Percentiles rank a stretch among this genome's conserved stretches.
Evolutionary conservation across 2,113 vertebrate genomes (phyloP).

Genomic region (Phodopus roborovskii): DNA sequence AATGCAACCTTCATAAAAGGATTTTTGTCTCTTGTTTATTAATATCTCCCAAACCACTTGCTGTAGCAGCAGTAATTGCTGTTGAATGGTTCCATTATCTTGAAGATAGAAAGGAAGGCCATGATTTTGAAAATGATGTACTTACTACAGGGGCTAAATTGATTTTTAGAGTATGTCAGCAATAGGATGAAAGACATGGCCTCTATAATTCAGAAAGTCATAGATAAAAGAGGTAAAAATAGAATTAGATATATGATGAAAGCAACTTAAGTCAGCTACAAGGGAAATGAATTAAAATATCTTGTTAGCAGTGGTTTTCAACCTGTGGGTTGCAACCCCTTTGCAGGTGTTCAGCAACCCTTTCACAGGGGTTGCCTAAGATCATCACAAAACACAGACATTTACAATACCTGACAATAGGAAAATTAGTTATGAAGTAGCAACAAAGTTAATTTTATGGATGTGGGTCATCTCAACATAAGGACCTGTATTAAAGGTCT

Average conservation of each 20-base stretch:
- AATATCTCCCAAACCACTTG: background rate
- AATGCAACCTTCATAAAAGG: background rate
- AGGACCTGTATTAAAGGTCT: background rate
- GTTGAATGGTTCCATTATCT: background rate
- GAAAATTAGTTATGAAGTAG: background rate
- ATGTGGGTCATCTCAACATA: background rate
- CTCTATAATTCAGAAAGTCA: background rate
- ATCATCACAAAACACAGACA: background rate
- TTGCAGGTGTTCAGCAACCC: background rate
- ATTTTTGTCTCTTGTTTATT: background rate
- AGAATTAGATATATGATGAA: background rate
- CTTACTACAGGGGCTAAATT: background rate
- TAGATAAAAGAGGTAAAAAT: background rate
- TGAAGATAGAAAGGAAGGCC: constrained; percentile 3
- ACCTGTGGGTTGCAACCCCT: background rate
- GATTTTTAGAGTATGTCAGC: background rate
- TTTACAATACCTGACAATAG: background rate
- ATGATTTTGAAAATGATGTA: background rate
- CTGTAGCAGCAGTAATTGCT: background rate
- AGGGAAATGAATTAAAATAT: background rate
- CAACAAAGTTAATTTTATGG: background rate
- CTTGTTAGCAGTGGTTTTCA: background rate
- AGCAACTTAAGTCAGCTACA: background rate
- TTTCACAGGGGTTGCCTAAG: background rate
- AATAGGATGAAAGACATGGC: background rate